Base-by-base conservation (phyloP, 2,888 invertebrate genomes). In the Meandrusa payeni region DNA sequence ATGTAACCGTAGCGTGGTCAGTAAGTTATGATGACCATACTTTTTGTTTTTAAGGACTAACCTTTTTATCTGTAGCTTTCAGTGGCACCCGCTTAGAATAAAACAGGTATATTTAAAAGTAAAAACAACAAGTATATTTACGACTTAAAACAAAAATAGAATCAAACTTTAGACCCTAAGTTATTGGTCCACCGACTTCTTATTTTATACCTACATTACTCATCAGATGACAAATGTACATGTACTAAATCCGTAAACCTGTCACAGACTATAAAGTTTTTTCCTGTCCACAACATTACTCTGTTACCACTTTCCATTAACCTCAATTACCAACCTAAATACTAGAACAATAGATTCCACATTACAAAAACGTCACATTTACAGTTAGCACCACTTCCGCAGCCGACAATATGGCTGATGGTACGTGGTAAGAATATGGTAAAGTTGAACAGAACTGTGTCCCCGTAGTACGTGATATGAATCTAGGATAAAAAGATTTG, bases 331-430 rank as follows among this genome's bases (percentile, higher is more conserved):
- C 69, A 61, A 73, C 76, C 78, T 57, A 73, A 67, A 65, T 73
- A 3, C 17, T 10, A 53, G 50, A 36, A 42, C 49, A 54, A 65
- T 66, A 76, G 69, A 64, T 72, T 68, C 47, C 56, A 68, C 50
- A 69, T 69, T 63, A 64, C 69, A 56, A 66, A 69, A 71, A 59
- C 57, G 63, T 57, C 46, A 48, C 36, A 46, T 59, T 55, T 58
- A 79, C 80, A 73, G 81, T 80, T 80, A 77, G 60, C 40, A 53
- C 54, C 42, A 59, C 67, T 73, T 78, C 77, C 76, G 69, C 47
- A 51, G 48, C 62, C 61, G 62, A 61, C 55, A 52, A 61, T 71
- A 69, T 69, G 70, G 65, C 40, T 7, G 27, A 2, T 2, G 44
- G 46, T 51, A 74, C 80, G 77, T 80, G 80, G 63, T 54, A 33